A percentile compares a stretch with the other conserved stretches of the same genome.
Conservation (phyloP, 2,888 invertebrate species). For the Theretra japonica region DNA sequence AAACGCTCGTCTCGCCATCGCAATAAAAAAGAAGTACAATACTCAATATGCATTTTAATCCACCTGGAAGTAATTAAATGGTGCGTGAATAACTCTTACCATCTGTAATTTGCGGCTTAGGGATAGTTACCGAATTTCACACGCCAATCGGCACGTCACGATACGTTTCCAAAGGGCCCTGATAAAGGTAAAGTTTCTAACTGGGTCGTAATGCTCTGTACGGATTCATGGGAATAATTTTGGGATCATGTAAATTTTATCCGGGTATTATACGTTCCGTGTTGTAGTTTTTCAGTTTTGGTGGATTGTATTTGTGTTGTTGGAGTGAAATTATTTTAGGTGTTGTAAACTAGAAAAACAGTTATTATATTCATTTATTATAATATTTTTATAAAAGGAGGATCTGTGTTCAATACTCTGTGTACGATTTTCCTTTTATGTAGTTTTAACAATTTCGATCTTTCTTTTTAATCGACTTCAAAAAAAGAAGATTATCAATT, state of each 20-base stretch:
- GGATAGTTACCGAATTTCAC: slow-evolving; percentile 26
- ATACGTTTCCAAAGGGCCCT: slow-evolving; percentile 18
- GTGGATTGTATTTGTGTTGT: background rate
- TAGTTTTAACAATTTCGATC: too few species aligned
- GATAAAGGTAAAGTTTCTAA: slow-evolving; percentile 14
- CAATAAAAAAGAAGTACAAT: too few species aligned
- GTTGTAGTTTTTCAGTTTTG: background rate
- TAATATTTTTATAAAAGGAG: too few species aligned
- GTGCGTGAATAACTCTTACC: slow-evolving; percentile 39
- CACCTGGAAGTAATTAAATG: slow-evolving; percentile 49
- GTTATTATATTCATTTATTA: too few species aligned
- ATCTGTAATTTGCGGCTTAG: slow-evolving; percentile 24
- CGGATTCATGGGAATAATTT: slow-evolving; percentile 7
- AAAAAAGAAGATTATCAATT: too few species aligned
- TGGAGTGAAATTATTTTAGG: background rate
- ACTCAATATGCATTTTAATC: slow-evolving; percentile 38
- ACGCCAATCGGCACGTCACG: slow-evolving; percentile 23
- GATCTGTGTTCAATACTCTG: too few species aligned
- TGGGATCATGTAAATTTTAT: background rate
- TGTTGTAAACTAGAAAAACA: background rate
- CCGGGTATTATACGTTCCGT: background rate
- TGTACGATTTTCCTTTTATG: too few species aligned
- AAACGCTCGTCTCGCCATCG: too few species aligned
- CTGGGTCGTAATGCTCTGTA: background rate
- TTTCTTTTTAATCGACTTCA: too few species aligned